Conservation (phyloP, 2,888 invertebrate species). For the Trachelus troglodyta region DNA sequence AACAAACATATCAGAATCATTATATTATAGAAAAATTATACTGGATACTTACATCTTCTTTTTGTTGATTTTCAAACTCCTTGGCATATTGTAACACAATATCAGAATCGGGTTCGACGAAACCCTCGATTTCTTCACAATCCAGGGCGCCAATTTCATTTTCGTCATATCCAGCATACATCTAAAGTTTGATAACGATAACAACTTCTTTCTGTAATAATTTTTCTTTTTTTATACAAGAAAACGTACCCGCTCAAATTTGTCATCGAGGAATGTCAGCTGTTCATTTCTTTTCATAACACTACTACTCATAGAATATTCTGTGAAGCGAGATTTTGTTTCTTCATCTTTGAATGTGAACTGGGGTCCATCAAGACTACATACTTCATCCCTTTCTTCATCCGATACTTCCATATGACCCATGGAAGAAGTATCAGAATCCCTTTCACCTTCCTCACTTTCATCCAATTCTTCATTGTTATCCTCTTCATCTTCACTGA, state of each 20-base stretch:
- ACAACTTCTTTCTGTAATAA: constrained; percentile 7
- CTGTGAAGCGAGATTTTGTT: constrained; percentile 88
- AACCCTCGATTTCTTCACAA: constrained; percentile 89
- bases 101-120: constrained; percentile 76
- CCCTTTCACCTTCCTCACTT: constrained; percentile 58
- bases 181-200: constrained; percentile 60
- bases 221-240: constrained; percentile 11
- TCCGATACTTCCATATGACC: constrained; percentile 46
- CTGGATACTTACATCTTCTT: constrained; percentile 50
- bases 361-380: constrained; percentile 65
- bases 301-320: constrained; percentile 94
- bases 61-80: constrained; percentile 77
- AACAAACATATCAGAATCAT: background rate
- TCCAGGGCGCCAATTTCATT: constrained; percentile 91
- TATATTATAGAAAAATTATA: background rate
- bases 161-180: constrained; percentile 88
- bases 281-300: constrained; percentile 88
- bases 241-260: constrained; percentile 82
- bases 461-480: constrained; percentile 64
- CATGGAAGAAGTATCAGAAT: constrained; percentile 54
- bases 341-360: constrained; percentile 75
- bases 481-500: constrained; percentile 62
- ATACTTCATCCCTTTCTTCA: constrained; percentile 66
- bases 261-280: constrained; percentile 83
- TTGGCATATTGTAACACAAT: constrained; percentile 79